Evolutionary conservation across 2,113 vertebrate species (phyloP).

Genomic region (Misgurnus anguillicaudatus): DNA sequence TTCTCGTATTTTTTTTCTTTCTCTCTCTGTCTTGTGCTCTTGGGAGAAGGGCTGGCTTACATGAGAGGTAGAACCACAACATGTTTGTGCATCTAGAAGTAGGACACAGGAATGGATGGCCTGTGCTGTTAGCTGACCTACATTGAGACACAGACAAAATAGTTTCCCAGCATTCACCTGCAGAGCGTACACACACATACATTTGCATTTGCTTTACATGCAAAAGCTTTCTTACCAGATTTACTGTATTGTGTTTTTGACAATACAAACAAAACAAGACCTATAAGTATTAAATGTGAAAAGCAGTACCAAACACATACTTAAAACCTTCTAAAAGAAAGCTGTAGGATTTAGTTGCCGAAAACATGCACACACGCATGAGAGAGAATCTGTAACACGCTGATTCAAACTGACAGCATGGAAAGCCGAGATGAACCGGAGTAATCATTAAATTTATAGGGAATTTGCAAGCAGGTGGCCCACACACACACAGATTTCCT

Average conservation of each 20-base stretch:
- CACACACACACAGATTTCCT: neutral
- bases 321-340: conserved; percentile 2
- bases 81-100: conserved; percentile 63
- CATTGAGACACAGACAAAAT: conserved; percentile 76
- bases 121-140: conserved; percentile 78
- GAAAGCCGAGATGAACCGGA: conserved; percentile 7
- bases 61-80: conserved; percentile 33
- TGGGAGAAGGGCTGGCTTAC: conserved; percentile 5
- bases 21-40: neutral
- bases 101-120: conserved; percentile 80
- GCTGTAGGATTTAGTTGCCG: too few relatives aligned
- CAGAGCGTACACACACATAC: neutral
- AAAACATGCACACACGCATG: neutral
- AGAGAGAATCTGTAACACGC: conserved; percentile 1
- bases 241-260: neutral
- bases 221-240: neutral
- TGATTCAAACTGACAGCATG: conserved; percentile 16
- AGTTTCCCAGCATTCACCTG: conserved; percentile 61
- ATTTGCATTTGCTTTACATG: conserved; percentile 10
- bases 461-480: conserved; percentile 3
- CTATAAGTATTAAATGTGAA: neutral
- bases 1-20: neutral
- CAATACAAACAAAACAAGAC: neutral
- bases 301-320: neutral
- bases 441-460: neutral